Evolutionary conservation across 2,888 invertebrate species (phyloP), one percentile per base, ranked within the genome.

Genomic region (Strigamia maritima): DNA sequence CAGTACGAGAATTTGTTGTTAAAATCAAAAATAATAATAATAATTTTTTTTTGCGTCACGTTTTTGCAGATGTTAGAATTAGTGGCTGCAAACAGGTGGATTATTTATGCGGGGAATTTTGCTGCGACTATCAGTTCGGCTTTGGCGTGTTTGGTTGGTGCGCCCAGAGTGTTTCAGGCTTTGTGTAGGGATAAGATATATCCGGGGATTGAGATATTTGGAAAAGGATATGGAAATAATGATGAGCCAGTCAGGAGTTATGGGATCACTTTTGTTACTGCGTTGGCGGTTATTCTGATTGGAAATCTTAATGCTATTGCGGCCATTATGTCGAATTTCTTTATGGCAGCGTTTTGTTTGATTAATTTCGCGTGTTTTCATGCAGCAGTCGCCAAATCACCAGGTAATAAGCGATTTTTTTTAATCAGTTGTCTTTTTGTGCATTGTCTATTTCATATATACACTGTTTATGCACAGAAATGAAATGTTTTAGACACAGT

Each of bases 91-190:
- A 95, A 93, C 92, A 93, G 94, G 16, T 95, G 95, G 0, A 88
- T 98, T 26, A 97, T 97, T 84, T 95, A 96, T 86, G 95, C 94
- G 1, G 98, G 98, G 0, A 97, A 98, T 85, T 98, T 96, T 88
- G 97, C 98, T 0, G 98, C 98, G 3, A 98, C 98, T 0, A 88
- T 98, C 10, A 97, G 97, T 75, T 98, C 98, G 0, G 97, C 98
- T 0, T 88, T 98, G 60, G 98, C 98, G 0, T 96, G 97, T 87
- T 88, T 98, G 81, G 89, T 98, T 49, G 95, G 97, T 0, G 98
- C 98, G 1, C 98, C 98, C 1, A 89, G 89, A 84, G 88, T 89
- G 26, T 89, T 89, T 82, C 88, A 85, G 87, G 89, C 89, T 28
- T 86, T 90, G 6, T 89, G 89, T 82, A 87, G 88, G 81, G 90